These are phyloP conservation scores for Zaprionus capensis DNA, from an alignment of 1,140 invertebrate genomes.

Conservation along the genomic window DNA sequence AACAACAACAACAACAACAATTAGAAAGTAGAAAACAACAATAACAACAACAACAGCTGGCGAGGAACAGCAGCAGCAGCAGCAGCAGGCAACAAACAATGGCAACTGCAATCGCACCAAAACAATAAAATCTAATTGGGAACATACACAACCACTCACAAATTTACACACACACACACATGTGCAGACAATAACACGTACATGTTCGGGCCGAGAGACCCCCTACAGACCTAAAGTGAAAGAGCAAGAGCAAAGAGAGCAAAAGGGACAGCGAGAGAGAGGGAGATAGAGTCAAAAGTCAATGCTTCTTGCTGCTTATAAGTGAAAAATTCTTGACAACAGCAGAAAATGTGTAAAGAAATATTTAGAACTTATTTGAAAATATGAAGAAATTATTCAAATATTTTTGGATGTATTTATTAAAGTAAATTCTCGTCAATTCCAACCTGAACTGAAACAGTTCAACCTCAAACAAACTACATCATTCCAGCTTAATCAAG, in stretches of 20 bases:
- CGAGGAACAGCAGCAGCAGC: conserved; percentile 16
- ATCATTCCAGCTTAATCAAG: not conserved
- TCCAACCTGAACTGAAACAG: too few species aligned
- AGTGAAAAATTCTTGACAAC: not conserved
- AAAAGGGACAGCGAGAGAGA: conserved; percentile 8
- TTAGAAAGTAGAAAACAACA: conserved; percentile 45
- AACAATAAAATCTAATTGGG: conserved; percentile 80
- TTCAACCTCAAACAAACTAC: too few species aligned
- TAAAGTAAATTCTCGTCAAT: not conserved
- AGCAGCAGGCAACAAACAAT: conserved; percentile 55
- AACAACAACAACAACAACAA: conserved; percentile 54
- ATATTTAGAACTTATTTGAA: not conserved
- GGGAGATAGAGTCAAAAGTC: conserved; percentile 26
- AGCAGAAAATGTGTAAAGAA: not conserved
- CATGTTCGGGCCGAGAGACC: conserved; percentile 19
- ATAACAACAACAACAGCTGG: conserved; percentile 41
- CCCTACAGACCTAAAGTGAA: conserved; percentile 26
- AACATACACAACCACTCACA: conserved; percentile 47
- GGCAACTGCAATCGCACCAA: conserved; percentile 65
- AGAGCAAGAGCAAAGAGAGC: conserved; percentile 7
- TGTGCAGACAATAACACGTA: conserved; percentile 16
- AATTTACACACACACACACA: conserved; percentile 16
- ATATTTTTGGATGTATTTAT: not conserved
- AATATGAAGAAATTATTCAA: not conserved
- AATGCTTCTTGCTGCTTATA: not conserved